These are phyloP conservation scores for Scomber colias DNA, from an alignment of 2,113 vertebrate species.

Conservation along the genomic window DNA sequence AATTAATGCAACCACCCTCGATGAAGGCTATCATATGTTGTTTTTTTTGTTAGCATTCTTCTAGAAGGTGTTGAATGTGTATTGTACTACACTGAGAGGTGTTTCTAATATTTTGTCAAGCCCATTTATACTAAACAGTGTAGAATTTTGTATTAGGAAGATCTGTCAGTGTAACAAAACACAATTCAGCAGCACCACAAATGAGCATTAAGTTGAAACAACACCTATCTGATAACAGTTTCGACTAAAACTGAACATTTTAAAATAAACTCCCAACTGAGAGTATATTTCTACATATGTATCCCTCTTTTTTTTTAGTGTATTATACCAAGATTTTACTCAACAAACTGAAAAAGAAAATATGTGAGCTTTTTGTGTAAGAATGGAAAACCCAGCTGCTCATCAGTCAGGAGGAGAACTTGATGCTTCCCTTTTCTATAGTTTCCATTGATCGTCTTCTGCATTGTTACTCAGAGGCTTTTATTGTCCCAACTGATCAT, in stretches of 20 bases:
- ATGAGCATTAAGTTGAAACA: too few relatives aligned
- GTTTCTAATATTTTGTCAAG: too few relatives aligned
- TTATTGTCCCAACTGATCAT: neutral
- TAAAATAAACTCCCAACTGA: neutral
- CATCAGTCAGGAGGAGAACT: slow-evolving; percentile 21
- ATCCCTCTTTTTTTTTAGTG: neutral
- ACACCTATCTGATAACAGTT: neutral
- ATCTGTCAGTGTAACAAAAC: too few relatives aligned
- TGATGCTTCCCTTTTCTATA: slow-evolving; percentile 45
- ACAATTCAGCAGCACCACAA: too few relatives aligned
- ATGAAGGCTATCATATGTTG: too few relatives aligned
- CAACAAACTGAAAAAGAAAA: neutral
- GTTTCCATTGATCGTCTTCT: slow-evolving; percentile 25
- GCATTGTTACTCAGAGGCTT: neutral
- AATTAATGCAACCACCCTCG: too few relatives aligned
- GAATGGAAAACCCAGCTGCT: slow-evolving; percentile 58
- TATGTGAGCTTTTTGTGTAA: slow-evolving; percentile 20
- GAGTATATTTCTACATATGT: too few relatives aligned
- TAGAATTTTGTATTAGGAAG: too few relatives aligned
- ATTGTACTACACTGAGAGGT: too few relatives aligned
- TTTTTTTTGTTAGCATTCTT: too few relatives aligned
- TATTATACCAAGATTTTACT: neutral
- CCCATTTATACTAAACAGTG: too few relatives aligned
- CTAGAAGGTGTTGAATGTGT: too few relatives aligned
- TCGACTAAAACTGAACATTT: neutral